These are phyloP conservation scores for Aphelocoma coerulescens DNA, from an alignment of 2,113 vertebrate genomes.

Conservation along the genomic window DNA sequence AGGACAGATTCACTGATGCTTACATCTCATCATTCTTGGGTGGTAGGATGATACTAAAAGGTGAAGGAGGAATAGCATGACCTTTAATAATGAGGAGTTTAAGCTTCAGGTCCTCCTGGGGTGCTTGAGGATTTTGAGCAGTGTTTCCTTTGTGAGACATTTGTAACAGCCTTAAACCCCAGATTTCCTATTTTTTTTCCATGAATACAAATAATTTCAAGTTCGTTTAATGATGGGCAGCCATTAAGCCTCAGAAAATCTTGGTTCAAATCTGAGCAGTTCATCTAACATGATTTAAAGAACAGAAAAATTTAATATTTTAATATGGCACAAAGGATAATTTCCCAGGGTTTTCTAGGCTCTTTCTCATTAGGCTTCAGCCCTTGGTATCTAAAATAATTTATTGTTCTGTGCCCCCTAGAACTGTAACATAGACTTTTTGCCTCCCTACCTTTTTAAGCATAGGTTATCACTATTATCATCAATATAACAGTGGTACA, in stretches of 20 bases:
- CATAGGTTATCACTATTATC: neutral
- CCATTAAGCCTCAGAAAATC: neutral
- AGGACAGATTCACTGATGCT: neutral
- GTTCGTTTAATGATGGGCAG: neutral
- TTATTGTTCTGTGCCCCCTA: neutral
- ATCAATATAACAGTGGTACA: neutral
- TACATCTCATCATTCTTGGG: neutral
- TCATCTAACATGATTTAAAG: neutral
- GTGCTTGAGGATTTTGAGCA: neutral
- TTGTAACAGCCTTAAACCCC: neutral
- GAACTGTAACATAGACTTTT: neutral
- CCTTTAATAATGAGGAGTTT: neutral
- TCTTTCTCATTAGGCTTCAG: neutral
- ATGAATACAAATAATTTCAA: neutral
- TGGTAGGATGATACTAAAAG: neutral
- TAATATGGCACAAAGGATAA: neutral
- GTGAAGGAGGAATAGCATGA: neutral
- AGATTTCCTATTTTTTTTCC: neutral
- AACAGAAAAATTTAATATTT: neutral
- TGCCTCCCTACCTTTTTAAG: neutral
- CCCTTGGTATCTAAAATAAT: neutral
- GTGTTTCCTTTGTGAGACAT: neutral
- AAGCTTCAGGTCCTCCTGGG: neutral
- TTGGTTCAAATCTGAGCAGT: neutral
- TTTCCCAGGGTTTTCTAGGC: neutral